Conservation (phyloP, 53 echinoderm and acorn worm genomes). For the Mesocentrotus franciscanus region DNA sequence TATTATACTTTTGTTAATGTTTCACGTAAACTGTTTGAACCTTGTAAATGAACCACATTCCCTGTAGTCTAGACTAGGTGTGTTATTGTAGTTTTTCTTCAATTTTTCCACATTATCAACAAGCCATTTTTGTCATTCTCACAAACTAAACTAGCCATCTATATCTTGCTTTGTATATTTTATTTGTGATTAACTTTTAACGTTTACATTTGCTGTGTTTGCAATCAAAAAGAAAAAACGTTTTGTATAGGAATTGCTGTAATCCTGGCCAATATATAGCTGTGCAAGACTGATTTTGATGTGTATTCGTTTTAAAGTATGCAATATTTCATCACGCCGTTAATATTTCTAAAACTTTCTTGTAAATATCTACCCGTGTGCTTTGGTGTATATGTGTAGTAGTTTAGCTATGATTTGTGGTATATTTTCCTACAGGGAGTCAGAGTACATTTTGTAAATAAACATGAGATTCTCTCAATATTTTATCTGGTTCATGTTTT, state of each 20-base stretch:
- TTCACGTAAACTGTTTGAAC: neutral
- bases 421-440: conserved; percentile 24
- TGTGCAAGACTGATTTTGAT: neutral
- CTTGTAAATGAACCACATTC: neutral
- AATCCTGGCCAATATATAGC: neutral
- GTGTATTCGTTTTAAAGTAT: conserved; percentile 17
- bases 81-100: neutral
- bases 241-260: neutral
- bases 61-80: neutral
- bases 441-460: conserved; percentile 13
- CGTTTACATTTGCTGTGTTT: conserved; percentile 1
- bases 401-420: neutral
- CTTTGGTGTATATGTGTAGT: neutral
- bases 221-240: neutral
- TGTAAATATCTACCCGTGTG: conserved; percentile 25
- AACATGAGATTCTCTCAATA: neutral
- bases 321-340: conserved; percentile 18
- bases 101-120: neutral
- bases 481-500: neutral
- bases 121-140: neutral
- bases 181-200: neutral
- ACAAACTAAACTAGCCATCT: neutral
- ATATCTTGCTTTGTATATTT: neutral
- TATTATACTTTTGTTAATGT: neutral
- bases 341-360: neutral